Evolutionary conservation across 2,888 invertebrate species (phyloP), one percentile per base, ranked within the genome.

Genomic region (Drosophila austrosaltans): DNA sequence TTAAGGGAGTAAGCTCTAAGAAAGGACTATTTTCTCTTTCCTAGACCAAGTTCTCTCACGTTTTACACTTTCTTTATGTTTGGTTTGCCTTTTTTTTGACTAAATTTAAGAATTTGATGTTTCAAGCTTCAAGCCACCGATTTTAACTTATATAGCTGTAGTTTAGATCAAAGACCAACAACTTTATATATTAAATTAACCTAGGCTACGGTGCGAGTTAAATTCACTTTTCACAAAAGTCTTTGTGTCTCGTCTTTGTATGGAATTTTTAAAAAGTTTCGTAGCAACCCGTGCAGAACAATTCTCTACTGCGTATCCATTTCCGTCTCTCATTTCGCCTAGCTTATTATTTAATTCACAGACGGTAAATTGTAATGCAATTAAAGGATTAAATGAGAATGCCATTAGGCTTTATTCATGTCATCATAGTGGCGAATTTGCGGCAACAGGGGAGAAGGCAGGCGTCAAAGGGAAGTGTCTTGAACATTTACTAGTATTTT

Each of bases 301-400:
- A 48, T 48, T 59, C 40, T 16, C 16, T 16, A 68, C 44, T n/a
- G 10, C 3, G 12, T 16, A 16, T 39, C 53, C 30, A 57, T 54
- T 22, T 56, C 60, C 8, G 56, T 68, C 61, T 61, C 69, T 42
- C 30, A 54, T 69, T 69, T 69, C 61, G 54, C 71, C 82, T 80
- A 67, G 58, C 22, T 39, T 84, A 84, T 84, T 83, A 84, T 87
- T 75, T 84, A 84, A 84, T 81, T 85, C 70, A 73, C 87, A 82
- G 85, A 85, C 84, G 75, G 81, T 81, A 42, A 81, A 85, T 72
- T 82, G 84, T 72, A 82, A 82, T 82, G 82, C 83, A 83, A 83
- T 86, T 86, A 86, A 86, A 75, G 79, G 88, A 83, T 87, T 87
- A 86, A 83, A 66, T 71, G 77, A 53, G 62, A 83, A 82, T 75